Evolutionary conservation across 2,113 vertebrate genomes (phyloP), one percentile per base, ranked within the genome.

Genomic region (Gymnogyps californianus): DNA sequence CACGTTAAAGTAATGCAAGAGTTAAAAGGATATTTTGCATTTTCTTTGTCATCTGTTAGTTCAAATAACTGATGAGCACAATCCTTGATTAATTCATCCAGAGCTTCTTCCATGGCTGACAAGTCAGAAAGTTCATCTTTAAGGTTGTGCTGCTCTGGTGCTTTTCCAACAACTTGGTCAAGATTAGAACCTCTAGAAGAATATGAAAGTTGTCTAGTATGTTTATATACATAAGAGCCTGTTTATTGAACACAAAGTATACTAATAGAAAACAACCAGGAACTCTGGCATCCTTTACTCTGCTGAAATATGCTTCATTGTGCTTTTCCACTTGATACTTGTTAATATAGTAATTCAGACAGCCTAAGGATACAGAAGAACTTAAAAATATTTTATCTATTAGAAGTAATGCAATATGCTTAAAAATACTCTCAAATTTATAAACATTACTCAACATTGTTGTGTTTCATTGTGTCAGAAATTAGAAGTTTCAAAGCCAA

Each of bases 21-120:
- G 16, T 36, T 52, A 75, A 97, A 98, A 99, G 99, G 99, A 99
- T 99, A 99, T 99, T 97, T 96, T 34, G 98, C 98, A 76, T 99
- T 99, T 55, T 98, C 98, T 67, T 95, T 93, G 95, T 99, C 96
- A 70, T 99, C 99, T 3, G 98, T 99, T 94, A 99, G 91, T 55
- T 98, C 96, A 59, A 99, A 99, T 54, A 99, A 96, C 93, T 99
- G 98, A 94, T 99, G 98, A 29, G 99, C 98, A 52, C 99, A 99
- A 58, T 98, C 98, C 83, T 98, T 99, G 89, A 99, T 99, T 91
- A 99, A 97, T 83, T 98, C 97, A 91, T 99, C 99, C 95, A 99
- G 94, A 32, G 98, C 98, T 64, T 99, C 99, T 96, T 99, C 99
- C 98, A 99, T 98, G 16, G 98, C 96, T 69, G 98, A 98, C 59